Conservation (phyloP, 2,888 invertebrate species). For the Eubasilissa splendida region DNA sequence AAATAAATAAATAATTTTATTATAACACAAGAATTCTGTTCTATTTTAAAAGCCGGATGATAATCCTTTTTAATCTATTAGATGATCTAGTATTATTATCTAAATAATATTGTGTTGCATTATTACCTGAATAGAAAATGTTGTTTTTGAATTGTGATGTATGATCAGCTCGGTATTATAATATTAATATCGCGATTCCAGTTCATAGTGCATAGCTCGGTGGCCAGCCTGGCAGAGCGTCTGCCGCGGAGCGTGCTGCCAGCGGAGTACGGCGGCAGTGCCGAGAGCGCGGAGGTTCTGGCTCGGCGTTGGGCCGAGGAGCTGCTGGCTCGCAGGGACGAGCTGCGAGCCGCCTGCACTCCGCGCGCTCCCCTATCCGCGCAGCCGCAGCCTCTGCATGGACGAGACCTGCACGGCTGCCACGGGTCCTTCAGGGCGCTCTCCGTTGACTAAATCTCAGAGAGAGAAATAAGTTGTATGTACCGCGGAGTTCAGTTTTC, state of each 20-base stretch:
- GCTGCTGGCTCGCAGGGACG: constrained; percentile 70
- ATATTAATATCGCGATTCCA: constrained; percentile 60
- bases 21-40: no score
- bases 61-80: no score
- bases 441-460: constrained; percentile 68
- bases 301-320: constrained; percentile 72
- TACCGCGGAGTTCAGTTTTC: no score
- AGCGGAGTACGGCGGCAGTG: constrained; percentile 78
- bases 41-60: no score
- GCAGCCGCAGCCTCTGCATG: neutral
- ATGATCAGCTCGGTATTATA: no score
- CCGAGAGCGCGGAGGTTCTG: constrained; percentile 69
- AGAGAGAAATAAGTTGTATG: no score
- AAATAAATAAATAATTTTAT: no score
- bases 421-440: constrained; percentile 77
- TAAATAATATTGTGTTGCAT: no score
- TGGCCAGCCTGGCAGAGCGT: constrained; percentile 73
- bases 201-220: constrained; percentile 70
- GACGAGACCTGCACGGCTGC: constrained; percentile 61
- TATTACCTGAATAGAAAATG: no score
- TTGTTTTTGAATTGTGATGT: no score
- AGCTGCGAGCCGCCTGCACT: constrained; percentile 54
- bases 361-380: no score
- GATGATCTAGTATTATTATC: no score
- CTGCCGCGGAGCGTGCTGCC: constrained; percentile 76